Conservation (phyloP, 2,113 vertebrate species). For the Oryzias celebensis region DNA sequence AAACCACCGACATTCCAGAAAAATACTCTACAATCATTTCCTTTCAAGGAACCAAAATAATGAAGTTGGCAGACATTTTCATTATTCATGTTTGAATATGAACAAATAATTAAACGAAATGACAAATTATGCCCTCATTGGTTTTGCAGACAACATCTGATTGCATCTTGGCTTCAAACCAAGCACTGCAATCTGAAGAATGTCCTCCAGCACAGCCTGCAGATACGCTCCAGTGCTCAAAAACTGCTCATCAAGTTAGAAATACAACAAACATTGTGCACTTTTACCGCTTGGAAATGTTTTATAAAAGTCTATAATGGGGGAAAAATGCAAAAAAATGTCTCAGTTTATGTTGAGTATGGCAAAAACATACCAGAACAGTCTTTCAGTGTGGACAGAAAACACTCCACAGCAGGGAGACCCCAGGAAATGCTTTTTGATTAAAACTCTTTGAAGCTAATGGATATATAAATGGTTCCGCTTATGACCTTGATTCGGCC, state of each 20-base stretch:
- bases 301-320: background rate
- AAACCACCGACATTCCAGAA: too few species aligned
- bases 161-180: conserved; percentile 6
- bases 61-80: too few species aligned
- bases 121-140: too few species aligned
- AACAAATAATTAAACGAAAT: too few species aligned
- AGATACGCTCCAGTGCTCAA: conserved; percentile 34
- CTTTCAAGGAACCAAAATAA: too few species aligned
- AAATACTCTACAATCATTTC: too few species aligned
- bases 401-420: conserved; percentile 11
- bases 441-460: conserved; percentile 20
- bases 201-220: background rate
- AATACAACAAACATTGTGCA: conserved; percentile 24
- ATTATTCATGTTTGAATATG: too few species aligned
- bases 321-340: background rate
- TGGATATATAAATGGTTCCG: conserved; percentile 27
- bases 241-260: conserved; percentile 45
- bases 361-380: conserved; percentile 10
- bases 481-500: conserved; percentile 29
- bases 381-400: background rate
- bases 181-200: too few species aligned
- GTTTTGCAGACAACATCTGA: conserved; percentile 9
- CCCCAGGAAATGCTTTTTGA: conserved; percentile 20
- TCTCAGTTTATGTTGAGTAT: conserved; percentile 7
- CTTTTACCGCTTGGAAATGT: background rate